A percentile compares a stretch with the other conserved stretches of the same genome.
phyloP scores from a whole-genome alignment of 2,888 invertebrate species.

The Electrophaes corylata region DNA sequence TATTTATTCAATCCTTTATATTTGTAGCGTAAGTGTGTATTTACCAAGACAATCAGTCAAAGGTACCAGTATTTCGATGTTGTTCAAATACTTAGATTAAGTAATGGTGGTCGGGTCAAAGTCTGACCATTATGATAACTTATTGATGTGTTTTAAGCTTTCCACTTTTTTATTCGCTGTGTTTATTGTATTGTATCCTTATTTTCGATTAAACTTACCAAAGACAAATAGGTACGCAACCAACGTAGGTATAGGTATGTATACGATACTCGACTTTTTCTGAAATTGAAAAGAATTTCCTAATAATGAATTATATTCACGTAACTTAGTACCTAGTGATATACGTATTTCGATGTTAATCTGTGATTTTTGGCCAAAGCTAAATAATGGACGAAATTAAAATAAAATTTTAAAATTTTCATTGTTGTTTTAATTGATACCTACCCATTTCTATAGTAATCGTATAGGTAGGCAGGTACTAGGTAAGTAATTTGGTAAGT shows the following conservation, averaged over 20 bases:
- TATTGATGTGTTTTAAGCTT: background rate
- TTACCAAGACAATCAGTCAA: background rate
- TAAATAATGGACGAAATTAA: constrained; percentile 5
- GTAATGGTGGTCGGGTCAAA: background rate
- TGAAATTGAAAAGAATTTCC: background rate
- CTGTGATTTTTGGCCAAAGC: constrained; percentile 27
- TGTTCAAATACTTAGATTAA: background rate
- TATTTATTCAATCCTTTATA: background rate
- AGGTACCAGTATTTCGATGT: background rate
- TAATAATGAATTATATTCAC: constrained; percentile 1
- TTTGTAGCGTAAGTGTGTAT: background rate
- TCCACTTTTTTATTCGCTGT: background rate
- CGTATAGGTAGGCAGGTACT: too few relatives aligned
- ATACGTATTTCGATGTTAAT: constrained; percentile 9
- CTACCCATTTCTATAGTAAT: background rate
- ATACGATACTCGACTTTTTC: background rate
- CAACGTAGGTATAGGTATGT: background rate
- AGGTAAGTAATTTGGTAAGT: too few relatives aligned
- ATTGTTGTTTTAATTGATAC: constrained; percentile 6
- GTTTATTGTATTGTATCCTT: background rate
- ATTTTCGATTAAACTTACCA: background rate
- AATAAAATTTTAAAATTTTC: constrained; percentile 8
- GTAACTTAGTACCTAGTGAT: constrained; percentile 2
- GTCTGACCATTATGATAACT: background rate
- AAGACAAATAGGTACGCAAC: background rate